Base-by-base conservation (phyloP, 1,140 invertebrate genomes). In the Penaeus vannamei region DNA sequence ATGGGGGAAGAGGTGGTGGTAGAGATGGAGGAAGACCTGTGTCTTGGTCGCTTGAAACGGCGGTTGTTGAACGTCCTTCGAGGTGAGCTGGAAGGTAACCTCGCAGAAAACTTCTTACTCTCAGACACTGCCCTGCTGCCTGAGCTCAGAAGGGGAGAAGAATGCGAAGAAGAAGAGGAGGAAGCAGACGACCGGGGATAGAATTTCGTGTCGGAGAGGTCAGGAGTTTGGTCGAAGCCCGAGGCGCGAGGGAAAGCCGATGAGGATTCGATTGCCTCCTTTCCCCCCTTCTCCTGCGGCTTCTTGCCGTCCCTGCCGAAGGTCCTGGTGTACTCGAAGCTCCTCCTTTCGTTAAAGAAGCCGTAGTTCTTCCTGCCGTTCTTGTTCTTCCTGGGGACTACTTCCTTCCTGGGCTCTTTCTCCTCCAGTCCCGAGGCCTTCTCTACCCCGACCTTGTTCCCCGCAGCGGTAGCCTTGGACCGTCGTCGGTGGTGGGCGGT, bases 171-270 rank as follows among this genome's bases (percentile, higher is more conserved):
- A 42, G 53, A 20, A 42, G 64, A 19, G 61, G 36, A 17, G 3
- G 32, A 3, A 32, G 62, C 20, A 23, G 62, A 62, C 17, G 26
- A 22, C n/a, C 60, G 19, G 23, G 29, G 69, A 5, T 17, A 17
- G 22, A 32, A 77, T 14, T 79, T 36, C 46, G 26, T 14, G 23
- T 26, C 26, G 46, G n/a, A 66, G 26, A 86, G 85, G 23, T 81
- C 84, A 32, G 84, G 89, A 59, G 76, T 84, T 2, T 59, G 46
- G 89, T 86, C 77, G 84, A 90, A 90, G n/a, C 84, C 89, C 61
- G 82, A 62, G 32, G 66, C 69, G 32, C 32, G 77, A 36, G 77
- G 84, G 42, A 89, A 76, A 26, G 23, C 86, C 29, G 72, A 85
- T 46, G 46, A 80, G 64, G 53, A 53, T 53, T 53, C 53, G 53